Conservation (phyloP, 2,888 invertebrate species). For the Drosophila picticornis region DNA sequence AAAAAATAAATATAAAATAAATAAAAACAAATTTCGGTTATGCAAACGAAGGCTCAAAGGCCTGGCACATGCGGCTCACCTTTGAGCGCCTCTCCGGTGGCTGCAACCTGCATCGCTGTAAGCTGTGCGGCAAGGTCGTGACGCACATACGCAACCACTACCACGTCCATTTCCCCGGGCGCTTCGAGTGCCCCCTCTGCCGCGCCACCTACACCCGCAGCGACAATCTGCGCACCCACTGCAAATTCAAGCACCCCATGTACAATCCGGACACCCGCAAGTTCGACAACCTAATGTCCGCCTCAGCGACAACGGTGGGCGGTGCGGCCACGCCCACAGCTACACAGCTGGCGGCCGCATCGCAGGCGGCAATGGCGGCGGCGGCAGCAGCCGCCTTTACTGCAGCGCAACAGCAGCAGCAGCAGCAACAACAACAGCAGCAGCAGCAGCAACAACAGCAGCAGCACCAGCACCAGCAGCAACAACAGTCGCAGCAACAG, state of each 20-base stretch:
- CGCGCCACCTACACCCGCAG: slow-evolving; percentile 96
- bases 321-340: slow-evolving; percentile 87
- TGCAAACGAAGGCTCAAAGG: slow-evolving; percentile 90
- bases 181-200: slow-evolving; percentile 96
- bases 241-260: slow-evolving; percentile 96
- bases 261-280: slow-evolving; percentile 94
- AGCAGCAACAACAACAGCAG: slow-evolving; percentile 76
- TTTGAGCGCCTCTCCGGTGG: slow-evolving; percentile 97
- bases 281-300: slow-evolving; percentile 90
- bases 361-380: slow-evolving; percentile 85
- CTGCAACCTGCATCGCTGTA: slow-evolving; percentile 97
- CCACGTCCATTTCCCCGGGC: slow-evolving; percentile 96
- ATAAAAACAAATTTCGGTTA: not conserved
- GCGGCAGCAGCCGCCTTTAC: slow-evolving; percentile 85
- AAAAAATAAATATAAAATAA: slow-evolving; percentile 26
- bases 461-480: slow-evolving; percentile 70
- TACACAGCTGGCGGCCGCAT: slow-evolving; percentile 86
- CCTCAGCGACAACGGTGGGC: slow-evolving; percentile 83
- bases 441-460: slow-evolving; percentile 75
- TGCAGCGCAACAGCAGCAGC: slow-evolving; percentile 81
- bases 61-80: slow-evolving; percentile 97
- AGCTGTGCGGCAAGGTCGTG: slow-evolving; percentile 97
- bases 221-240: slow-evolving; percentile 96
- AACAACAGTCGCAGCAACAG: slow-evolving; percentile 72
- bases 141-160: slow-evolving; percentile 97